Evolutionary conservation across 2,888 invertebrate species (phyloP), one percentile per base, ranked within the genome.

Genomic region (Campopleginae sp.): DNA sequence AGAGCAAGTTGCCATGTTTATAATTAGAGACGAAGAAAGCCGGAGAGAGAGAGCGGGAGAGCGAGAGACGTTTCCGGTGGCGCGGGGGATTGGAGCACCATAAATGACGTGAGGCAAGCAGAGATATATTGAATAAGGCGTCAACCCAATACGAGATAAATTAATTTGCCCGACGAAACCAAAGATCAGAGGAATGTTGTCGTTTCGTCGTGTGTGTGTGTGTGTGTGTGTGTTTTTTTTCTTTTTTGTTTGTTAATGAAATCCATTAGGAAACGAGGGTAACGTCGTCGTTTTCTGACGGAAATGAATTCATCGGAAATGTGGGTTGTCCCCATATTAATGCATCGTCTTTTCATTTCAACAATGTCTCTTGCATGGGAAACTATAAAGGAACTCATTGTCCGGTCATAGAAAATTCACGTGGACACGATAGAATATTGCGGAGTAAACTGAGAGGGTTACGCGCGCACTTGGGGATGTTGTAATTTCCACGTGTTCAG

Each of bases 21-120:
- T 93, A 93, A 93, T 93, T 93, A 93, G 92, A 93, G 91, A 86
- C 88, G 87, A 88, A 83, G 74, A 84, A 61, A 68, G 27, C 76
- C 54, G 76, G 58, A 58, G 58, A 19, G 54, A 58, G 51, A 51
- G 51, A 51, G 54, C 12, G 54, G 14, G 58, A 23, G 23, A 48
- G 48, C 42, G 70, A 92, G 92, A 80, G 42, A 68, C 51, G 80
- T 82, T 85, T 82, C 85, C 85, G 85, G 85, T 85, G 65, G 58
- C 61, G 76, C 61, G 76, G 84, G 77, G 86, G 86, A 87, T 86
- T 42, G 83, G 85, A 87, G 88, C 58, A 70, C 76, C 76, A 80
- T 76, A 83, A 87, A 82, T 86, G 87, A 86, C 86, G 83, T 63
- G 51, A 31, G n/a, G 33, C 27, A 80, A 72, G 31, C 71, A 58